Evolutionary conservation across 1,140 invertebrate genomes (phyloP).

Genomic region (Zaprionus davidi): DNA sequence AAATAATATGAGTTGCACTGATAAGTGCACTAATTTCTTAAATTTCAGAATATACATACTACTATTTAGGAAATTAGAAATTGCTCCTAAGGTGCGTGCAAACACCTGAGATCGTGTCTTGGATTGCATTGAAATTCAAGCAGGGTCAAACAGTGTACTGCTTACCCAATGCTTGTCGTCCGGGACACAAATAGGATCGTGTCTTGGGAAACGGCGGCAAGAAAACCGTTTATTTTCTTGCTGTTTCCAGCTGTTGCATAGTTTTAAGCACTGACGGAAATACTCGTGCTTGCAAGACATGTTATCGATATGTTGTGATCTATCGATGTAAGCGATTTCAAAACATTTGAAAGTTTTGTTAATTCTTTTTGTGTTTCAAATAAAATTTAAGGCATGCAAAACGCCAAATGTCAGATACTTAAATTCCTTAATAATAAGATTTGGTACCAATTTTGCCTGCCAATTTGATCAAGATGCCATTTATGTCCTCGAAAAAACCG

Average conservation of each 20-base stretch:
- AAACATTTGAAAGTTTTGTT: background rate
- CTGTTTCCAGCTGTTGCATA: conserved; percentile 18
- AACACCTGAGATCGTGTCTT: too few species aligned
- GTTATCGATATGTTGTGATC: conserved; percentile 4
- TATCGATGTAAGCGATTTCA: background rate
- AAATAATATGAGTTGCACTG: too few species aligned
- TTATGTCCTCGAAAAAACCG: background rate
- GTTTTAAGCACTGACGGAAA: conserved; percentile 15
- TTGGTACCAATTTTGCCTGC: background rate
- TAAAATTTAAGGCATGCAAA: background rate
- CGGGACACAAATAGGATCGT: too few species aligned
- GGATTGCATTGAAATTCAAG: too few species aligned
- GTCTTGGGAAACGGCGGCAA: too few species aligned
- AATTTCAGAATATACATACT: too few species aligned
- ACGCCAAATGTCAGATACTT: background rate
- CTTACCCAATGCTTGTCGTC: too few species aligned
- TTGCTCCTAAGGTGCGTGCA: too few species aligned
- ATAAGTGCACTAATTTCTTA: too few species aligned
- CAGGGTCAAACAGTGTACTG: too few species aligned
- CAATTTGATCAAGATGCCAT: background rate
- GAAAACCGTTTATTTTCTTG: too few species aligned
- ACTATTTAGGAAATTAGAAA: too few species aligned
- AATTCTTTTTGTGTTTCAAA: background rate
- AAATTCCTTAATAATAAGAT: background rate
- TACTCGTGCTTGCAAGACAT: background rate